Percentiles rank a stretch among this genome's conserved stretches.
Evolutionary conservation across 53 echinoderm and acorn worm species (phyloP).

Genomic region (Holothuria leucospilota): DNA sequence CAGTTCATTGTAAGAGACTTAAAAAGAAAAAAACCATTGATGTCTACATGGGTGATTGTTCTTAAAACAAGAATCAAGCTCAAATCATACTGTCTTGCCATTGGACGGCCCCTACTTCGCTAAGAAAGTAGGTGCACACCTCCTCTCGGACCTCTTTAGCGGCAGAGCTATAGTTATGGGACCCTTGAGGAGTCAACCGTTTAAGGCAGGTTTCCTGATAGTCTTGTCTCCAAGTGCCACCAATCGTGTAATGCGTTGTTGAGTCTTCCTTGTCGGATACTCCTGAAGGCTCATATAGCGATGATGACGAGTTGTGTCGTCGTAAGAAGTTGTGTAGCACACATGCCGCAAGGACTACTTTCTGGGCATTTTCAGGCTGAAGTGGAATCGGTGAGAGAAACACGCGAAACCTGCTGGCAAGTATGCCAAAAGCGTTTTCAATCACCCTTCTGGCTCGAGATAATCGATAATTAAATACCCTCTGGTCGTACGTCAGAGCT

Average conservation of each 20-base stretch:
- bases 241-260: background rate
- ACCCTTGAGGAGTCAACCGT: background rate
- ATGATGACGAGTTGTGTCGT: too few relatives aligned
- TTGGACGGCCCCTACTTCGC: background rate
- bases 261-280: background rate
- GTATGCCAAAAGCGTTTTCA: too few relatives aligned
- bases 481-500: background rate
- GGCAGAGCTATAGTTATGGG: background rate
- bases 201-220: background rate
- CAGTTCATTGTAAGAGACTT: too few relatives aligned
- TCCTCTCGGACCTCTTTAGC: too few relatives aligned
- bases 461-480: too few relatives aligned
- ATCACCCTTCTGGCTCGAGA: slow-evolving; percentile 7
- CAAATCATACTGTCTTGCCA: background rate
- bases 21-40: too few relatives aligned
- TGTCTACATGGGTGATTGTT: too few relatives aligned
- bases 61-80: background rate
- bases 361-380: background rate
- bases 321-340: background rate
- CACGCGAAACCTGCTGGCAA: slow-evolving; percentile 11
- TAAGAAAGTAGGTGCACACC: background rate
- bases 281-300: background rate
- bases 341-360: slow-evolving; percentile 17
- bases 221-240: too few relatives aligned
- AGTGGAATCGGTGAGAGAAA: background rate